Evolutionary conservation across 2,113 vertebrate species (phyloP), one percentile per base, ranked within the genome.

Genomic region (Rallus limicola): DNA sequence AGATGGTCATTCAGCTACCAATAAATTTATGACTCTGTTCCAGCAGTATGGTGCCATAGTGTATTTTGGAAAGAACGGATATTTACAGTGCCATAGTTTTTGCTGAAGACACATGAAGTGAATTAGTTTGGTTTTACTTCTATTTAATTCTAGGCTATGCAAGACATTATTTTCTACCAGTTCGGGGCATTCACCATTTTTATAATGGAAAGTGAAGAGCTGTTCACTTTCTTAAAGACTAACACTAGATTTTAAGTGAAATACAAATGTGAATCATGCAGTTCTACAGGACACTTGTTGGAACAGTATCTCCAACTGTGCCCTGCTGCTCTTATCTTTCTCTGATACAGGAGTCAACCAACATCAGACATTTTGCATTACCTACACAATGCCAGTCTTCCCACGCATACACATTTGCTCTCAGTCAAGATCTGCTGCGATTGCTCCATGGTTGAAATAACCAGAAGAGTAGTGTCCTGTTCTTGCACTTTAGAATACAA

Each of bases 1-100:
- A 92, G 79, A 88, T 68, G 82, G 88, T 44, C 95, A 94, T 69
- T 58, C 72, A 86, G 68, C 52, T 63, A 56, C 80, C 88, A 71
- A 14, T 2, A 36, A 44, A 76, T 76, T 21, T 79, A n/a, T 92
- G 63, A 94, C 86, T 86, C 92, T 86, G 86, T 82, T 88, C 69
- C 88, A 76, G 72, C 58, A 90, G 2, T 7, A 26, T 48, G 50
- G 58, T 91, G 65, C 65, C 53, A 82, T 7, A n/a, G 7, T 26
- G 21, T 34, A 8, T 15, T 90, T 58, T 36, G 40, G 46, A 11
- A n/a, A 59, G n/a, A 90, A 52, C 8, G 63, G n/a, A 52, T 88
- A 20, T 59, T 95, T 58, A n/a, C 33, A 78, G 9, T 48, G 59
- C 44, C 69, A 72, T 36, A 38, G 74, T 28, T 62, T 82, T 71